Evolutionary conservation across 2,797 vertebrate species (phyloP).

Genomic region (Poliocrania exsul): DNA sequence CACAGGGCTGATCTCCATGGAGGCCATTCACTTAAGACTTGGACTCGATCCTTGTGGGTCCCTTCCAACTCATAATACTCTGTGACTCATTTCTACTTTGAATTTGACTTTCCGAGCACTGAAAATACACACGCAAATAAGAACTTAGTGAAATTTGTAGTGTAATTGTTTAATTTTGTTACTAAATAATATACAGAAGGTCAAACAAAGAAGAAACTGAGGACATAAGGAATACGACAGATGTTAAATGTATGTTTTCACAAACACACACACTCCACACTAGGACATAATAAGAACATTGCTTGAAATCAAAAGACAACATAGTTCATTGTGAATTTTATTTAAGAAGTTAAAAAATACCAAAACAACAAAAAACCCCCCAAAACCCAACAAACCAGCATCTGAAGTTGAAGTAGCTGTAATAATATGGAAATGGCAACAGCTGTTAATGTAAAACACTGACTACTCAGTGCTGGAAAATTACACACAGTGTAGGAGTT

Average conservation of each 20-base stretch:
- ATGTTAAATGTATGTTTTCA: not conserved
- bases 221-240: not conserved
- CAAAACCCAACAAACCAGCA: not conserved
- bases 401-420: not conserved
- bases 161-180: not conserved
- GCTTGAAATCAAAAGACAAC: not conserved
- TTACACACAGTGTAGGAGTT: not conserved
- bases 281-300: not conserved
- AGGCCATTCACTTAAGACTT: too few relatives aligned
- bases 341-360: not conserved
- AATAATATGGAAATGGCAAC: not conserved
- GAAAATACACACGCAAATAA: not conserved
- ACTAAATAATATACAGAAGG: not conserved
- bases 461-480: not conserved
- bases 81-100: not conserved
- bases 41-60: too few relatives aligned
- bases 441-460: not conserved
- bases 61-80: too few relatives aligned
- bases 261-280: rapidly evolving
- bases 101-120: not conserved
- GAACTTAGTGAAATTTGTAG: not conserved
- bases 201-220: not conserved
- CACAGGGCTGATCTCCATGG: too few relatives aligned
- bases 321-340: not conserved
- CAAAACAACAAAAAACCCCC: too few relatives aligned